phyloP scores from a whole-genome alignment of 37 sponge, comb jelly and placozoan genomes.

The Ianthella basta region DNA sequence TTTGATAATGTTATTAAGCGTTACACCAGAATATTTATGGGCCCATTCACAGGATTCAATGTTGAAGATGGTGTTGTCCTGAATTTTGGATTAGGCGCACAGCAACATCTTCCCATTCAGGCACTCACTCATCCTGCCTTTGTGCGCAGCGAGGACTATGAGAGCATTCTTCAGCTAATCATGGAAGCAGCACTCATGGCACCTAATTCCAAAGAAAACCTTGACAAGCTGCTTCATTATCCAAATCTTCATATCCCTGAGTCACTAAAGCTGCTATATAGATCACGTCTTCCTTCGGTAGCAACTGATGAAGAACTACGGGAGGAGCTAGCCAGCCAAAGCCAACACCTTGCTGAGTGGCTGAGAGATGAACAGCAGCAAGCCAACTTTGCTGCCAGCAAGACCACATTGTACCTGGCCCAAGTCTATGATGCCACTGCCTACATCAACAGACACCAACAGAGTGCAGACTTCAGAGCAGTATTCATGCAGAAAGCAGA shows the following conservation, averaged over 20 bases:
- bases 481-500: no score
- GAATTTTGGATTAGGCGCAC: neutral
- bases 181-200: neutral
- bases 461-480: no score
- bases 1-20: no score
- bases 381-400: no score
- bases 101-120: neutral
- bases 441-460: neutral
- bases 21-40: no score
- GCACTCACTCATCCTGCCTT: no score
- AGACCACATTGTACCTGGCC: no score
- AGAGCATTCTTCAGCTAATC: neutral
- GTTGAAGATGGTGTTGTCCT: neutral
- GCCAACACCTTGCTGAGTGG: no score
- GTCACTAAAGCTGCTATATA: slow-evolving; percentile 3
- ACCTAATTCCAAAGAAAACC: neutral
- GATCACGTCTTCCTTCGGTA: neutral
- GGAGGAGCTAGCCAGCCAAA: no score
- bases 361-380: no score
- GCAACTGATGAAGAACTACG: no score
- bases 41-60: neutral
- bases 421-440: neutral
- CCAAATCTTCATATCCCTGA: neutral
- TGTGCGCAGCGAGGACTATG: neutral
- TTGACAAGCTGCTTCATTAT: neutral